These are phyloP conservation scores for Opisthograptis luteolata DNA, from an alignment of 2,888 invertebrate genomes.

Conservation along the genomic window DNA sequence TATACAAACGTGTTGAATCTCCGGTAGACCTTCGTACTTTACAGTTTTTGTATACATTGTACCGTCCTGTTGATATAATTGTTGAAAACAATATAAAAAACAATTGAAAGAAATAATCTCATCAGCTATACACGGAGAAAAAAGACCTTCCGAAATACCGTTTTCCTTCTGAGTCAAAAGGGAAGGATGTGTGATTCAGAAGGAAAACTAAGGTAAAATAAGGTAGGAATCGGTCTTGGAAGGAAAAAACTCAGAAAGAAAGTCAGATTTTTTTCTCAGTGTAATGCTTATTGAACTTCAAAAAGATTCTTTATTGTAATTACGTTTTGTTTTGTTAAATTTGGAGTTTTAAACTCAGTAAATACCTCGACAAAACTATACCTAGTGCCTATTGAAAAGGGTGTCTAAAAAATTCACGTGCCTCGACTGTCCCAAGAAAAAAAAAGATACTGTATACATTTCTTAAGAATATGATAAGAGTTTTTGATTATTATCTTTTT, in stretches of 20 bases:
- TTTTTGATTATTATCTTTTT: not conserved
- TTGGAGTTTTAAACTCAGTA: constrained; percentile 10
- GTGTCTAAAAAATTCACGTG: constrained; percentile 9
- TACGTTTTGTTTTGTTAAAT: too few relatives aligned
- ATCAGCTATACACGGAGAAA: too few relatives aligned
- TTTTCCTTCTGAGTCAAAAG: too few relatives aligned
- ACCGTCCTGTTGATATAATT: constrained; percentile 5
- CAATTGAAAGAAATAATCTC: not conserved
- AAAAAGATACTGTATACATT: not conserved
- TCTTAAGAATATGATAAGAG: not conserved
- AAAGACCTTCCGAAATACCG: too few relatives aligned
- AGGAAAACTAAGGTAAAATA: too few relatives aligned
- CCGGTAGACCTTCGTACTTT: not conserved
- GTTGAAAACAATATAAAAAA: not conserved
- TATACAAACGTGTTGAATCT: constrained; percentile 3
- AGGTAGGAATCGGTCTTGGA: too few relatives aligned
- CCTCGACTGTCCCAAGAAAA: not conserved
- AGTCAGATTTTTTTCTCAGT: too few relatives aligned
- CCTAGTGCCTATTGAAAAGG: constrained; percentile 13
- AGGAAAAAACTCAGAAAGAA: too few relatives aligned
- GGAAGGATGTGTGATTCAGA: too few relatives aligned
- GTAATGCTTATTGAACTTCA: not conserved
- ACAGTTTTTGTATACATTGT: not conserved
- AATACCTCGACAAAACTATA: too few relatives aligned
- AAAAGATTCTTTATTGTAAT: not conserved